Percentiles rank a stretch among this genome's conserved stretches.
Conservation (phyloP, 2,113 vertebrate genomes). For the Hydrolagus affinis region DNA sequence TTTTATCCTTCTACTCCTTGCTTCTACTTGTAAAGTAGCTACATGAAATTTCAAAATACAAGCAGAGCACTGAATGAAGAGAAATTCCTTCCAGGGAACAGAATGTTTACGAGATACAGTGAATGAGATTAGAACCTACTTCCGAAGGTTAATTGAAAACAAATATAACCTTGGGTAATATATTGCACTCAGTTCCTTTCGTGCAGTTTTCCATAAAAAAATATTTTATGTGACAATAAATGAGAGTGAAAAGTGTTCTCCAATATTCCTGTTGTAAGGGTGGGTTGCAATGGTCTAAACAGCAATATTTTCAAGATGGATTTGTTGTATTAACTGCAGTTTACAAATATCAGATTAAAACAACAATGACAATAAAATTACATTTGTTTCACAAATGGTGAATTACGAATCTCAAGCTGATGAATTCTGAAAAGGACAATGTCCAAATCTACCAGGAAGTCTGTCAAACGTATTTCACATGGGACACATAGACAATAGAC, state of each 20-base stretch:
- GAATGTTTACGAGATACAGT: no score
- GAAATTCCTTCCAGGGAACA: background rate
- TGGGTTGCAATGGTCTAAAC: background rate
- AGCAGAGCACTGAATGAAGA: background rate
- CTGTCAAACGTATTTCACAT: background rate
- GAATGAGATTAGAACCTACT: background rate
- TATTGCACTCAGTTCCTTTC: no score
- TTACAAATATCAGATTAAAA: background rate
- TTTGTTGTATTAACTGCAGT: no score
- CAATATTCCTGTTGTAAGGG: no score
- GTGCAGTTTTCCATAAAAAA: no score
- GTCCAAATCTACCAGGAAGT: no score
- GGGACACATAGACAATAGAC: background rate
- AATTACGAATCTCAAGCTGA: background rate
- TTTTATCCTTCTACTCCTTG: no score
- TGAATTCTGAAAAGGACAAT: no score
- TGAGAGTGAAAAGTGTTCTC: no score
- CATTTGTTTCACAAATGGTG: background rate
- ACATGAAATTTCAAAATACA: background rate
- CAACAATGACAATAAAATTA: background rate
- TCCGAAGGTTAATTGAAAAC: constrained; percentile 3
- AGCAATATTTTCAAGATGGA: background rate
- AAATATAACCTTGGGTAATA: background rate
- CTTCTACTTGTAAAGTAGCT: background rate
- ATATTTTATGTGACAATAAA: no score